Conservation (phyloP, 1,140 invertebrate genomes). For the Plutomurus gul region DNA sequence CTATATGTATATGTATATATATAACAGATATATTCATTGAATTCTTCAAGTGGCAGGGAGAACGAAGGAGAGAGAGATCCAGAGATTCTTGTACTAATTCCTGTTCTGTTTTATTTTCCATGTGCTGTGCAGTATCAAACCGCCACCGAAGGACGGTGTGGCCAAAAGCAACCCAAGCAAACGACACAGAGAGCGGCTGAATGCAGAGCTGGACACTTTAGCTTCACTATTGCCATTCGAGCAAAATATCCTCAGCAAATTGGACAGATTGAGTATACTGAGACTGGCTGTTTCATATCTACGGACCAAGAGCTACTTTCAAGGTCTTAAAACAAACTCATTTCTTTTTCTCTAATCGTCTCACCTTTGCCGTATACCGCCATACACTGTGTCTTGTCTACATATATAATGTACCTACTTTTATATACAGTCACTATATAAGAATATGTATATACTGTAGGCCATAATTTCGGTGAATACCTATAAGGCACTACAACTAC, state of each 20-base stretch:
- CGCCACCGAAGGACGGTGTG: conserved; percentile 91
- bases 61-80: too few relatives aligned
- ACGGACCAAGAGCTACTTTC: conserved; percentile 98
- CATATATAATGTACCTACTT: too few relatives aligned
- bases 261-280: conserved; percentile 96
- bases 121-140: conserved; percentile 90
- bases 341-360: background rate
- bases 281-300: conserved; percentile 96
- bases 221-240: conserved; percentile 98
- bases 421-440: too few relatives aligned
- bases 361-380: background rate
- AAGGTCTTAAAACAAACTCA: conserved; percentile 70
- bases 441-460: too few relatives aligned
- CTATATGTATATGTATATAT: too few relatives aligned
- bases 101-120: too few relatives aligned
- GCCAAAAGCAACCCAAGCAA: conserved; percentile 99
- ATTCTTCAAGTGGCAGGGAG: too few relatives aligned
- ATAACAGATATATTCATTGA: too few relatives aligned
- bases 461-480: too few relatives aligned
- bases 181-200: conserved; percentile 93
- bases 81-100: too few relatives aligned
- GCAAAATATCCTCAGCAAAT: conserved; percentile 95
- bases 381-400: too few relatives aligned
- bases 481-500: too few relatives aligned
- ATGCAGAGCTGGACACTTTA: conserved; percentile 95